Evolutionary conservation across 2,888 invertebrate genomes (phyloP), one percentile per base, ranked within the genome.

Genomic region (Hanleya hanleyi): DNA sequence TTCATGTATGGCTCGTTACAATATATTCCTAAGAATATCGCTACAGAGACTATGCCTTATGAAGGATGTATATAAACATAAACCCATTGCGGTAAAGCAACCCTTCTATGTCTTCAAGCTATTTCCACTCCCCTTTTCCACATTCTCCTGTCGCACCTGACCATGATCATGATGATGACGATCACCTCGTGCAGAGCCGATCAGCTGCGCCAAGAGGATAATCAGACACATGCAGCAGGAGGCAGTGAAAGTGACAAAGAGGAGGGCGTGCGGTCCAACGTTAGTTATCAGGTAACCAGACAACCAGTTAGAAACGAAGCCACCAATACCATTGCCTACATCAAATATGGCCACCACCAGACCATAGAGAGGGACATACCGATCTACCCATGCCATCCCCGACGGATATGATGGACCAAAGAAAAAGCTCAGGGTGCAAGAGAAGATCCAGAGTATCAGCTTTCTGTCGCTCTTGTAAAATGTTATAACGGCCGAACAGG

Each of bases 401-500:
- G 79, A 76, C 26, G 81, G 81, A 61, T 74, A 81, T 1, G 77
- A 70, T 12, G 79, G 79, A 1, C 77, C 78, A 18, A 79, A 70
- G n/a, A 75, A 69, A 18, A 77, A 67, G 1, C 77, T 79, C 35
- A 74, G 67, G 3, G 73, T 41, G 1, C 75, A 77, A 6, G 77
- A 73, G 47, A 77, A 79, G 2, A 66, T 61, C 81, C 81, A 81
- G 33, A 81, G 37, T 15, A 72, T 33, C 1, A 70, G n/a, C 6
- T 71, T 69, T 36, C 65, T 77, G 5, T 67, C 49, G 5, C 73
- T 61, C 12, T 77, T 73, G 41, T 79, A 77, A 51, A 79, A 75
- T 32, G 77, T 68, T 5, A 77, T 51, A 1, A 79, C 49, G 15
- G 77, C 73, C 26, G 26, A 57, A 26, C 57, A 57, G 2, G 77